These are phyloP conservation scores for Ricordea florida DNA, from an alignment of 92 coral and sea anemone species.

Conservation along the genomic window DNA sequence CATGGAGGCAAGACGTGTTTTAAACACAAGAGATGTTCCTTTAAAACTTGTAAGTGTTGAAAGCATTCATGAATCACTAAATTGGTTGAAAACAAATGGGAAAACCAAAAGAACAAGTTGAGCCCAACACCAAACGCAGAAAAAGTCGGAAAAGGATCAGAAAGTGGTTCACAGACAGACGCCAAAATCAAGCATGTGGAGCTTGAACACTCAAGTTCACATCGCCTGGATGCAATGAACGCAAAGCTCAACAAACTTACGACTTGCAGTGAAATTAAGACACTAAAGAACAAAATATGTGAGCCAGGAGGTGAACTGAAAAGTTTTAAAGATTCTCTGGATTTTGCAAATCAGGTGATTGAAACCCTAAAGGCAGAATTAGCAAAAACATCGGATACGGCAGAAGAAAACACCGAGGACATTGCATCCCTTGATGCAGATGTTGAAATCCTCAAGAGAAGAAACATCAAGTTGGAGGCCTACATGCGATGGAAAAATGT, in stretches of 20 bases:
- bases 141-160: not conserved
- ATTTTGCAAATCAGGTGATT: too few species aligned
- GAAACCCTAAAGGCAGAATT: too few species aligned
- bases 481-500: constrained; percentile 6
- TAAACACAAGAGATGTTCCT: too few species aligned
- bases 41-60: too few species aligned
- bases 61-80: too few species aligned
- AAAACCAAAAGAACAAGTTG: too few species aligned
- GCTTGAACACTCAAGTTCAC: not conserved
- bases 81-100: too few species aligned
- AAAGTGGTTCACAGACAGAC: not conserved
- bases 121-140: too few species aligned
- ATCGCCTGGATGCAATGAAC: not conserved
- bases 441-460: not conserved
- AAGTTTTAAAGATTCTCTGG: not conserved
- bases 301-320: not conserved
- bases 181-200: not conserved
- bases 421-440: not conserved
- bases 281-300: not conserved
- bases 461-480: too few species aligned
- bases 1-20: too few species aligned
- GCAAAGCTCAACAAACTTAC: not conserved
- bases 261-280: not conserved
- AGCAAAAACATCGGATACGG: too few species aligned
- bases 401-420: too few species aligned